These are phyloP conservation scores for Vanessa cardui DNA, from an alignment of 2,888 invertebrate species.

Conservation along the genomic window DNA sequence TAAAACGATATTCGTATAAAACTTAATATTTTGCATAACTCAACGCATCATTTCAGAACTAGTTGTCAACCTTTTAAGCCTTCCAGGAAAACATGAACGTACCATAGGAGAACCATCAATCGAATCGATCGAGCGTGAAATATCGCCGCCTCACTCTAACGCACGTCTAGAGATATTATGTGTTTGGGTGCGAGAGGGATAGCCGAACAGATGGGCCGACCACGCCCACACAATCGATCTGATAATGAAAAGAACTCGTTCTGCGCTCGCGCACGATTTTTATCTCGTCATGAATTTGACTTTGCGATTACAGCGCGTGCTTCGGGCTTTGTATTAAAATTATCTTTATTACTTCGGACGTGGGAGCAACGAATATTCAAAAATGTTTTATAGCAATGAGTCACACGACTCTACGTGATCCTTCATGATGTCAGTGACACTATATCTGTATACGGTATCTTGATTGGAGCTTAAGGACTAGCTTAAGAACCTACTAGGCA, in stretches of 20 bases:
- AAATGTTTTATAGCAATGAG: conserved; percentile 63
- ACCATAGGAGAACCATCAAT: conserved; percentile 46
- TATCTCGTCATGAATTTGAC: conserved; percentile 48
- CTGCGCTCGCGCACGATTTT: conserved; percentile 56
- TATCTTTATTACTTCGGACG: conserved; percentile 73
- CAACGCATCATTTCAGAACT: conserved; percentile 34
- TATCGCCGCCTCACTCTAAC: conserved; percentile 55
- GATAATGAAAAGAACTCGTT: conserved; percentile 70
- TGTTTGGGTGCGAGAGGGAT: conserved; percentile 44
- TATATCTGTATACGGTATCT: conserved; percentile 36
- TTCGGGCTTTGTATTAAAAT: conserved; percentile 69
- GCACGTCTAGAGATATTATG: conserved; percentile 14
- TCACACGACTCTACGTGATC: conserved; percentile 57
- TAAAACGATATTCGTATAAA: conserved; percentile 27
- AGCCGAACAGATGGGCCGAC: conserved; percentile 54
- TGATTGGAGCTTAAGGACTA: conserved; percentile 24
- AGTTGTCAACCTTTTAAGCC: conserved; percentile 27
- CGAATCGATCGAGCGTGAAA: conserved; percentile 66
- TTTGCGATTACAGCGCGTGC: conserved; percentile 61
- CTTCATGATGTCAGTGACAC: conserved; percentile 40
- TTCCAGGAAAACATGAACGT: conserved; percentile 41
- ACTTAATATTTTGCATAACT: conserved; percentile 32
- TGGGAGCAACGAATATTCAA: conserved; percentile 58
- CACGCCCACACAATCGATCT: conserved; percentile 75
- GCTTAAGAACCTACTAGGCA: background rate